Evolutionary conservation across 2,888 invertebrate genomes (phyloP).

Genomic region (Lagria hirta): DNA sequence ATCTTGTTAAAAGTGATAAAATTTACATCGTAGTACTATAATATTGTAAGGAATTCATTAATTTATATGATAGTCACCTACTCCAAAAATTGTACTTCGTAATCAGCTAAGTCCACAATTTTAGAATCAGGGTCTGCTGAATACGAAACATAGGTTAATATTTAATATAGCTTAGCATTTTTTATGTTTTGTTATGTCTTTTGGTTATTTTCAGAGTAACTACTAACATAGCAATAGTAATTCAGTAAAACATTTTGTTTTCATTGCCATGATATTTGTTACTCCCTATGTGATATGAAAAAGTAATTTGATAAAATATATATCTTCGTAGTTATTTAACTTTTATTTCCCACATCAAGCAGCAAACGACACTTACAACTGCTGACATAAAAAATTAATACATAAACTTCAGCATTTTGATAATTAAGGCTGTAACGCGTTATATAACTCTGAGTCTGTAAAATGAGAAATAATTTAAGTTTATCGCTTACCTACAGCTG

Average conservation of each 20-base stretch:
- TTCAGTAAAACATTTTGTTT: conserved; percentile 33
- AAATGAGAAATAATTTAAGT: conserved; percentile 9
- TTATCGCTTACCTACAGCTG: conserved; percentile 80
- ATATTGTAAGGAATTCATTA: conserved; percentile 8
- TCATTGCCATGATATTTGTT: conserved; percentile 36
- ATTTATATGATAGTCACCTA: conserved; percentile 9
- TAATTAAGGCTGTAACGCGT: background rate
- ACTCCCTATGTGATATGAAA: conserved; percentile 35
- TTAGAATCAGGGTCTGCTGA: conserved; percentile 26
- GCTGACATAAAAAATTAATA: conserved; percentile 3
- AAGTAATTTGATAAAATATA: conserved; percentile 30
- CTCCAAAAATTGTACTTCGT: too few species aligned
- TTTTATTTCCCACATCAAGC: conserved; percentile 8
- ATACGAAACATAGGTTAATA: conserved; percentile 18
- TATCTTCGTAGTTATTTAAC: conserved; percentile 25
- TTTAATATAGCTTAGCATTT: conserved; percentile 23
- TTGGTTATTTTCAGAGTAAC: conserved; percentile 20
- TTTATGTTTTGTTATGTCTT: conserved; percentile 14
- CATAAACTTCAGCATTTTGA: conserved; percentile 1
- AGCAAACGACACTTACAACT: background rate
- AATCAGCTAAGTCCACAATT: conserved; percentile 24
- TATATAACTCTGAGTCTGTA: background rate
- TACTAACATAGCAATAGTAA: conserved; percentile 28
- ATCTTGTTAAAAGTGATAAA: conserved; percentile 19
- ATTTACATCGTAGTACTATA: background rate